These are phyloP conservation scores for Drosophila ficusphila DNA, from an alignment of 1,140 invertebrate genomes.

Conservation along the genomic window DNA sequence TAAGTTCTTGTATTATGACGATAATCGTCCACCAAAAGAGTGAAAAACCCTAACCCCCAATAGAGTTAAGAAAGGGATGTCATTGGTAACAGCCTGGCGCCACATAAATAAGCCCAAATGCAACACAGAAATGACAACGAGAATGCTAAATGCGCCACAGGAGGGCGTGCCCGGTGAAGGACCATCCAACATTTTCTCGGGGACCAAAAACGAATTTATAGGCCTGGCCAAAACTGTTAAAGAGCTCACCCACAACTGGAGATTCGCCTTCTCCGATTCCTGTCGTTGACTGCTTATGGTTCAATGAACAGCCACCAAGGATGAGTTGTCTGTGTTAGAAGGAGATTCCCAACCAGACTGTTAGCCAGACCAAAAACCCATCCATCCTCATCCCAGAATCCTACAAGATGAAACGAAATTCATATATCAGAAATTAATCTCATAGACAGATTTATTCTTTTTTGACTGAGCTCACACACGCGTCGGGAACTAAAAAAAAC, in stretches of 20 bases:
- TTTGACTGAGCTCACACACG: slow-evolving; percentile 14
- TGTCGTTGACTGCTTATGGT: slow-evolving; percentile 44
- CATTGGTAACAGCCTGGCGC: slow-evolving; percentile 63
- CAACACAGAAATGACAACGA: slow-evolving; percentile 66
- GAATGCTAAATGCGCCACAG: slow-evolving; percentile 64
- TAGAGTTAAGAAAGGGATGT: slow-evolving; percentile 1
- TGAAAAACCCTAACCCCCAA: slow-evolving; percentile 1
- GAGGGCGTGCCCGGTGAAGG: slow-evolving; percentile 34
- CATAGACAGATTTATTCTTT: slow-evolving; percentile 48
- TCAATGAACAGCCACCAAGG: slow-evolving; percentile 55
- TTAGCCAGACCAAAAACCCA: slow-evolving; percentile 11
- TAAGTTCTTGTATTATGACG: neutral
- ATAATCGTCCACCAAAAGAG: slow-evolving; percentile 23
- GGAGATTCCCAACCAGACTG: slow-evolving; percentile 10
- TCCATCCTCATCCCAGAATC: neutral
- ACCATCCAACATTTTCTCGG: slow-evolving; percentile 28
- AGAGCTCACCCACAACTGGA: slow-evolving; percentile 13
- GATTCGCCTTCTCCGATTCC: slow-evolving; percentile 15
- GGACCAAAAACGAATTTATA: slow-evolving; percentile 50
- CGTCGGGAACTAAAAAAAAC: slow-evolving; percentile 14
- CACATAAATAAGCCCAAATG: slow-evolving; percentile 72
- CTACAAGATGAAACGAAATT: slow-evolving; percentile 37
- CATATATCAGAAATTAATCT: slow-evolving; percentile 52
- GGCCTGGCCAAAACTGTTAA: slow-evolving; percentile 52
- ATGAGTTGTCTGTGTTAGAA: slow-evolving; percentile 11